These are phyloP conservation scores for Tylochromis polylepis DNA, from an alignment of 2,113 vertebrate genomes.

Conservation along the genomic window DNA sequence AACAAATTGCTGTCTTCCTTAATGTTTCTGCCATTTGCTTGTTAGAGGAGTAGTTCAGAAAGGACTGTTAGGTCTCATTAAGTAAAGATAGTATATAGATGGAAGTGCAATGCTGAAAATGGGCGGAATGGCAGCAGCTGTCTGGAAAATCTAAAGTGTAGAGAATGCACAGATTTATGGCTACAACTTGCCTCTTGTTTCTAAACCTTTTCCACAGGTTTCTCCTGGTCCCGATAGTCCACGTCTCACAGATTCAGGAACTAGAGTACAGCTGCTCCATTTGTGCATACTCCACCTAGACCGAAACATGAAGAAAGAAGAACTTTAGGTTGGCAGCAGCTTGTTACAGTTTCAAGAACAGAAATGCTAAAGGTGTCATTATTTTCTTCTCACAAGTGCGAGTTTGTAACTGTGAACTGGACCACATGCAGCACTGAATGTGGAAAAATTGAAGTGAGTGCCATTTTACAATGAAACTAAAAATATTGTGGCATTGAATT, in stretches of 20 bases:
- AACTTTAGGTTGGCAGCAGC: background rate
- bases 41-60: constrained; percentile 28
- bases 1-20: constrained; percentile 33
- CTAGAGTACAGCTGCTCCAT: constrained; percentile 85
- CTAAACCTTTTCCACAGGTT: constrained; percentile 85
- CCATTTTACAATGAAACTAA: background rate
- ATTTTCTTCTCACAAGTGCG: background rate
- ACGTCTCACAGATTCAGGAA: constrained; percentile 80
- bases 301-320: constrained; percentile 1
- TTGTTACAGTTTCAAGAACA: background rate
- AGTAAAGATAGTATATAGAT: background rate
- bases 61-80: constrained; percentile 38
- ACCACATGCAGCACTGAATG: background rate
- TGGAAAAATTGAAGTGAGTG: background rate
- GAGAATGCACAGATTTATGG: background rate
- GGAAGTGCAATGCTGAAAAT: background rate
- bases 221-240: constrained; percentile 71
- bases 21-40: constrained; percentile 28
- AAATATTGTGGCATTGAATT: background rate
- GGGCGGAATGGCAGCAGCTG: background rate
- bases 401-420: background rate
- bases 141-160: background rate
- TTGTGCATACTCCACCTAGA: constrained; percentile 86
- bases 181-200: constrained; percentile 82
- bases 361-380: background rate